Percentiles rank a stretch among this genome's conserved stretches.
Evolutionary conservation across 2,888 invertebrate species (phyloP).

Genomic region (Julus scanicus): DNA sequence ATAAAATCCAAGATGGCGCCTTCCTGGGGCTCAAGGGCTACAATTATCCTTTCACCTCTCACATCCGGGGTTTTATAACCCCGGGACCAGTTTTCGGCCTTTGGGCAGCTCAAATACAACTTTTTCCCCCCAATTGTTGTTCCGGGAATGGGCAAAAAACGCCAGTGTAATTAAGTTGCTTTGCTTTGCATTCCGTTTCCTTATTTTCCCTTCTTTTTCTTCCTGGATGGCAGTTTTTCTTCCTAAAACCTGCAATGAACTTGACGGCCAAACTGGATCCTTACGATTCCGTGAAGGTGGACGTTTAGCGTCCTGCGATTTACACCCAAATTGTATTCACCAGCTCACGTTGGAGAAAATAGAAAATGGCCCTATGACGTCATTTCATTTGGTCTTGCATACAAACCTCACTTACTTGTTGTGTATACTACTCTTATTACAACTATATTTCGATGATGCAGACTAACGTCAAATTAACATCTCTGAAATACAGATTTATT

Average conservation of each 20-base stretch:
- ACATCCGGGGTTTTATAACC: slow-evolving; percentile 27
- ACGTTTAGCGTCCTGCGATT: neutral
- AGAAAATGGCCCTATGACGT: no score
- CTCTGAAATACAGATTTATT: no score
- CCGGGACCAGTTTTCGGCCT: slow-evolving; percentile 12
- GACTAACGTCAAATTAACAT: no score
- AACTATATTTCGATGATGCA: no score
- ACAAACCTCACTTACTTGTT: no score
- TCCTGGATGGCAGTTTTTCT: slow-evolving; percentile 23
- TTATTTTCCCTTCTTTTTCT: neutral
- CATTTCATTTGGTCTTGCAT: no score
- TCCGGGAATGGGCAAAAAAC: neutral
- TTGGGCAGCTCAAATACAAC: slow-evolving; percentile 4
- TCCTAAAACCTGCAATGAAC: slow-evolving; percentile 17
- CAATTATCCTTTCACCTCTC: neutral
- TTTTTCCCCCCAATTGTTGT: slow-evolving; percentile 31
- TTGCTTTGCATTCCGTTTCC: slow-evolving; percentile 12
- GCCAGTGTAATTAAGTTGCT: neutral
- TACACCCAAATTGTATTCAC: neutral
- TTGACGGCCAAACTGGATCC: neutral
- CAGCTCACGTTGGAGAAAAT: neutral
- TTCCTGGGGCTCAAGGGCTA: slow-evolving; percentile 3
- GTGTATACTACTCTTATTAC: no score
- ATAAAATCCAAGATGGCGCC: slow-evolving; percentile 33
- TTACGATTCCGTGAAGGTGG: neutral